Evolutionary conservation across 1,140 invertebrate genomes (phyloP).

Genomic region (Armadillidium nasatum): DNA sequence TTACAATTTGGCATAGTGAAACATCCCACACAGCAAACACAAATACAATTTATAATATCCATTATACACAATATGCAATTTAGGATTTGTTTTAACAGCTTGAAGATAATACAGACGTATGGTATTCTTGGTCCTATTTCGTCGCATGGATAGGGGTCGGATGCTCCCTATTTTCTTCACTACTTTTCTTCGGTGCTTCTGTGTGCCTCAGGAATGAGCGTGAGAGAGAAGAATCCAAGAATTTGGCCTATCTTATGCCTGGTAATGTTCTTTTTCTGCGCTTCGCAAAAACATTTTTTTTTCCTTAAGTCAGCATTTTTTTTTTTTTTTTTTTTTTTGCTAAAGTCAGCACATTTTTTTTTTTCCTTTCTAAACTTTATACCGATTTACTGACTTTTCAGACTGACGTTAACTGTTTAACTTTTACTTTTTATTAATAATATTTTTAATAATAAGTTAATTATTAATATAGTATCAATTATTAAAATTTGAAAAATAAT

Average conservation of each 20-base stretch:
- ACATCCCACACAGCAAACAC: too few species aligned
- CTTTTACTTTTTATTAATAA: too few species aligned
- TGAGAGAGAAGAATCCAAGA: slow-evolving; percentile 87
- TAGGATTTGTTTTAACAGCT: slow-evolving; percentile 64
- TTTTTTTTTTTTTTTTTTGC: neutral
- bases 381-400: neutral
- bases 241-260: slow-evolving; percentile 96
- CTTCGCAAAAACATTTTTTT: neutral
- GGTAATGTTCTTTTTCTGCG: slow-evolving; percentile 57
- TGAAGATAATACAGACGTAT: slow-evolving; percentile 74
- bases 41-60: too few species aligned
- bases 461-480: too few species aligned
- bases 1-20: too few species aligned
- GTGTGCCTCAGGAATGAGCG: slow-evolving; percentile 86
- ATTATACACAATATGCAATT: too few species aligned
- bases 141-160: slow-evolving; percentile 90
- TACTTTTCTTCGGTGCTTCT: slow-evolving; percentile 84
- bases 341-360: slow-evolving; percentile 8
- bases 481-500: too few species aligned
- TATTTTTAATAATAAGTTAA: too few species aligned
- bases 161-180: slow-evolving; percentile 77
- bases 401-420: too few species aligned
- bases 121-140: slow-evolving; percentile 93
- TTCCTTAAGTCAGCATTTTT: neutral
- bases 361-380: slow-evolving; percentile 12